phyloP scores from a whole-genome alignment of 2,797 vertebrate species.

The Sebastes goodei region DNA sequence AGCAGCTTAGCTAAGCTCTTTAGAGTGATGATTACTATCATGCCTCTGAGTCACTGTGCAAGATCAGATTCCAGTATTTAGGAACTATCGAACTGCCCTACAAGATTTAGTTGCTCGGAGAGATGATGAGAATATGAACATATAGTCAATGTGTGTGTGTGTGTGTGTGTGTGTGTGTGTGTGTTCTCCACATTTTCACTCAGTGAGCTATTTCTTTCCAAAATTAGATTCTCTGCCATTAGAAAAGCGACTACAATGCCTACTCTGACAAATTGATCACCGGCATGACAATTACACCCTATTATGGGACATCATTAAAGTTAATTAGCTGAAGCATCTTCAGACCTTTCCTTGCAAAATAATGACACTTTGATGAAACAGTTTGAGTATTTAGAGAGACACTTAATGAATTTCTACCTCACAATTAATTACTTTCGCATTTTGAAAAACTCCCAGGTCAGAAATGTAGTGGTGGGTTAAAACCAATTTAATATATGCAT shows the following conservation, averaged over 20 bases:
- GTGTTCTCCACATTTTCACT: not conserved
- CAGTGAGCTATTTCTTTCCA: not conserved
- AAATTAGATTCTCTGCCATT: constrained; percentile 20
- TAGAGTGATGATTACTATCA: constrained; percentile 51
- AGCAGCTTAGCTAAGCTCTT: constrained; percentile 67
- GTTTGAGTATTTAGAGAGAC: constrained; percentile 29
- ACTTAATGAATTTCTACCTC: constrained; percentile 34
- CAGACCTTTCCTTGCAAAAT: constrained; percentile 51
- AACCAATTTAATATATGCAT: not conserved
- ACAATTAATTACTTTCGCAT: constrained; percentile 21
- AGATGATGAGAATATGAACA: constrained; percentile 29
- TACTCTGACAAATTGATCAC: constrained; percentile 53
- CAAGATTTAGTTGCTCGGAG: constrained; percentile 12
- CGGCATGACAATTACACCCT: constrained; percentile 39
- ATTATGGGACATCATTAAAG: constrained; percentile 54
- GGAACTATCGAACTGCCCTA: constrained; percentile 28
- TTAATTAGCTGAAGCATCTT: constrained; percentile 52
- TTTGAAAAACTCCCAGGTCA: not conserved
- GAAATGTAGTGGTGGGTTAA: not conserved
- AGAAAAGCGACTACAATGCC: constrained; percentile 23
- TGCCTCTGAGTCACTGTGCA: constrained; percentile 13
- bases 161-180: constrained; percentile 12
- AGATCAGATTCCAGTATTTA: constrained; percentile 55
- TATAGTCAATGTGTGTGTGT: constrained; percentile 9
- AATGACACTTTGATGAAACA: constrained; percentile 56